Conservation (phyloP, 2,797 vertebrate species). For the Poeciliopsis paucimaculata region DNA sequence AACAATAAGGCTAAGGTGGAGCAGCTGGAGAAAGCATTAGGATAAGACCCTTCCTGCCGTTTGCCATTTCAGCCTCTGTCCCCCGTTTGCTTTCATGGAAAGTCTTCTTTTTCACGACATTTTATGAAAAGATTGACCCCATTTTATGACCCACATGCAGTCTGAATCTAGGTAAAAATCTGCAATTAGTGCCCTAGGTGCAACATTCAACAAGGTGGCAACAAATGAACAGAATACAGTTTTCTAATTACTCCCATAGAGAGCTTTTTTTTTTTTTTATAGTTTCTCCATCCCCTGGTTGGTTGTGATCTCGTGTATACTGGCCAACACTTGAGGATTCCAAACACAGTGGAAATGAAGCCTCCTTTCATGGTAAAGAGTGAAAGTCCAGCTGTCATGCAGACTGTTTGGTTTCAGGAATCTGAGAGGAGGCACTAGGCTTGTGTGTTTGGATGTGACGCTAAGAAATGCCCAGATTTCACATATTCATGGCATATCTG, state of each 20-base stretch:
- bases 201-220: constrained; percentile 26
- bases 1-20: constrained; percentile 69
- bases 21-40: constrained; percentile 77
- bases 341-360: constrained; percentile 38
- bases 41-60: constrained; percentile 65
- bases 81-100: constrained; percentile 40
- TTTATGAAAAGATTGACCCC: constrained; percentile 4
- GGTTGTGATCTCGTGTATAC: constrained; percentile 52
- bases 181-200: constrained; percentile 4
- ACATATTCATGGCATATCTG: constrained; percentile 48
- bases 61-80: constrained; percentile 64
- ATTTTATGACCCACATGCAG: constrained; percentile 19
- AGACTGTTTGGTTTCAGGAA: constrained; percentile 67
- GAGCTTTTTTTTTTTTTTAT: constrained; percentile 20
- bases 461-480: constrained; percentile 58
- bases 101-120: constrained; percentile 29
- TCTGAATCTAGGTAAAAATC: constrained; percentile 25
- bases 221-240: constrained; percentile 24
- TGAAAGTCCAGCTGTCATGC: constrained; percentile 73
- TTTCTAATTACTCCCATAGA: constrained; percentile 21
- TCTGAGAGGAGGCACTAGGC: constrained; percentile 39
- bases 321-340: constrained; percentile 58
- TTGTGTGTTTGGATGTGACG: constrained; percentile 51
- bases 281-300: constrained; percentile 28
- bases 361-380: constrained; percentile 47